A percentile compares a stretch with the other conserved stretches of the same genome.
These are phyloP conservation scores for Artibeus lituratus DNA, from an alignment of 2,797 vertebrate genomes.

Conservation along the genomic window DNA sequence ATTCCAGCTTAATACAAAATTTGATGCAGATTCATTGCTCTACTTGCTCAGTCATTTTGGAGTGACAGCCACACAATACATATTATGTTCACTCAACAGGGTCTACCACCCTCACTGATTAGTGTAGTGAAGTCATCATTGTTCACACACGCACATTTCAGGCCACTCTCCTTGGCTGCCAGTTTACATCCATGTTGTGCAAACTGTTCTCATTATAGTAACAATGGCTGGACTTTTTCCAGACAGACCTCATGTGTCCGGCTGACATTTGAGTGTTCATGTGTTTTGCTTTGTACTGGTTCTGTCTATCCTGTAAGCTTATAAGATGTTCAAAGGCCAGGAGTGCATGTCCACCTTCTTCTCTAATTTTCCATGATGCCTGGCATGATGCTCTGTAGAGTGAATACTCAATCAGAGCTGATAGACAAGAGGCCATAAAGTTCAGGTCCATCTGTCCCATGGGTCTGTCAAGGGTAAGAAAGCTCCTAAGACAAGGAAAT, in stretches of 20 bases:
- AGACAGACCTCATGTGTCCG: not conserved
- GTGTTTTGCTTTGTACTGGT: not conserved
- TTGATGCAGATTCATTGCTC: not conserved
- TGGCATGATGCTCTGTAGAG: not conserved
- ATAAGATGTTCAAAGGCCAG: slow-evolving; percentile 8
- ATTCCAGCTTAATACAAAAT: not conserved
- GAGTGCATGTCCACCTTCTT: not conserved
- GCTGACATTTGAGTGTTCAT: not conserved
- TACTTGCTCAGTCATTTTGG: not conserved
- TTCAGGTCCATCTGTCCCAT: not conserved
- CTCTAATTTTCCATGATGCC: not conserved
- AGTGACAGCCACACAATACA: not conserved
- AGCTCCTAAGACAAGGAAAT: slow-evolving; percentile 20
- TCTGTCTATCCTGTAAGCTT: slow-evolving; percentile 1
- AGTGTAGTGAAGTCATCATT: not conserved
- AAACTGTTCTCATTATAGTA: not conserved
- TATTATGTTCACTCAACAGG: not conserved
- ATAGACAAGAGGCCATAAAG: not conserved
- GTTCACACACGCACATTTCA: not conserved
- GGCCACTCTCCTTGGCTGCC: not conserved
- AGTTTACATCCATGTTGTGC: not conserved
- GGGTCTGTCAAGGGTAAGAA: slow-evolving; percentile 4
- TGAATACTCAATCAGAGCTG: slow-evolving; percentile 27
- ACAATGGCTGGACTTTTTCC: not conserved
- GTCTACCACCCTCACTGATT: not conserved